Conservation (phyloP, 2,113 vertebrate genomes). For the Myrmecophaga tridactyla region DNA sequence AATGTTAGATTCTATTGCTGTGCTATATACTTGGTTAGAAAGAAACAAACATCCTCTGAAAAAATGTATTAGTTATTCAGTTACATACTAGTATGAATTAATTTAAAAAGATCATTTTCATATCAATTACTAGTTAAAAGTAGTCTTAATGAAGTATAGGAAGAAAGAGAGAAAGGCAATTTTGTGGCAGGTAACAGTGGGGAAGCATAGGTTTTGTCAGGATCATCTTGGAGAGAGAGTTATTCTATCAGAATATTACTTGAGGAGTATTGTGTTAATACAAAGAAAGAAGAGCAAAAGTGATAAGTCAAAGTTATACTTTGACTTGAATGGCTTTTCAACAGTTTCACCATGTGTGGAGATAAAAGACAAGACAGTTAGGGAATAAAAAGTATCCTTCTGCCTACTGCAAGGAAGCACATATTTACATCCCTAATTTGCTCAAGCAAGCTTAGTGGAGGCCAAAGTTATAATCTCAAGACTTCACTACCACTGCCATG, state of each 20-base stretch:
- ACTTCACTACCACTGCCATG: neutral
- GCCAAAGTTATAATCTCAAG: neutral
- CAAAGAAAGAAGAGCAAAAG: neutral
- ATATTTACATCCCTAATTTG: neutral
- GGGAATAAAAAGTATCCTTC: neutral
- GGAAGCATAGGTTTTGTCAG: neutral
- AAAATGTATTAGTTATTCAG: constrained; percentile 12
- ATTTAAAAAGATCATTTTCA: neutral
- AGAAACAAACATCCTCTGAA: neutral
- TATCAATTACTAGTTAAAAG: neutral
- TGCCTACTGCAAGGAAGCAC: neutral
- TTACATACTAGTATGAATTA: constrained; percentile 20
- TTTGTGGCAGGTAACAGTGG: neutral
- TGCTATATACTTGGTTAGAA: neutral
- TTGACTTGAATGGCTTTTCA: neutral
- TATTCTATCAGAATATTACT: neutral
- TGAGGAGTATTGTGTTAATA: neutral
- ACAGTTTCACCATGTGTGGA: neutral
- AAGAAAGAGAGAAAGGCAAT: neutral
- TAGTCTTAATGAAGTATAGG: neutral
- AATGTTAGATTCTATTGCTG: neutral
- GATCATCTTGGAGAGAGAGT: neutral
- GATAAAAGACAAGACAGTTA: neutral
- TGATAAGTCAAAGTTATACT: neutral
- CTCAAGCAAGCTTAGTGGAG: neutral